These are phyloP conservation scores for Uloborus diversus DNA, from an alignment of 1,140 invertebrate genomes.

Conservation along the genomic window DNA sequence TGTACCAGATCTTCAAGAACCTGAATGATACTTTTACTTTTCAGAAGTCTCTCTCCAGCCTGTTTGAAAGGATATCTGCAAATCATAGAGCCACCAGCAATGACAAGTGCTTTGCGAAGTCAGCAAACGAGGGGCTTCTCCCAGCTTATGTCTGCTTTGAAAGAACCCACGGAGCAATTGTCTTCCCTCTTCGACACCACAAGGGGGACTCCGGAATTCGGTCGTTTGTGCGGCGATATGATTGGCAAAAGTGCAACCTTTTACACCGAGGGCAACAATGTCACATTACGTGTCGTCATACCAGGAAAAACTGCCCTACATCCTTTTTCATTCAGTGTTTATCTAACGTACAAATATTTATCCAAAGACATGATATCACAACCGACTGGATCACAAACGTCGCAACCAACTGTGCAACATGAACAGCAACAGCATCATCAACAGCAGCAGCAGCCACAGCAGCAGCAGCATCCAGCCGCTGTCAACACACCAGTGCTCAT, in stretches of 20 bases:
- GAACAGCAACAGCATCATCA: not conserved
- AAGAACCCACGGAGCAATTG: conserved; percentile 51
- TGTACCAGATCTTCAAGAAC: too few relatives aligned
- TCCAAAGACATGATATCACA: too few relatives aligned
- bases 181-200: conserved; percentile 55
- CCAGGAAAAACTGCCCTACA: conserved; percentile 53
- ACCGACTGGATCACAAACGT: too few relatives aligned
- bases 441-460: not conserved
- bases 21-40: conserved; percentile 9
- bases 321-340: conserved; percentile 57
- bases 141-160: conserved; percentile 56
- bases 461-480: conserved; percentile 23
- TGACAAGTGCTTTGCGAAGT: conserved; percentile 33
- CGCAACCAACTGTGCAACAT: not conserved
- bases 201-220: conserved; percentile 50
- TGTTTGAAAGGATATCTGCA: conserved; percentile 56
- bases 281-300: conserved; percentile 55
- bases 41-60: conserved; percentile 21
- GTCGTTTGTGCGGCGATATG: conserved; percentile 58
- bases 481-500: not conserved
- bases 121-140: conserved; percentile 57
- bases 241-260: conserved; percentile 55
- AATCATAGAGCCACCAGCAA: conserved; percentile 50
- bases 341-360: conserved; percentile 58
- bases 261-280: conserved; percentile 59